Percentiles rank a stretch among this genome's conserved stretches.
phyloP scores from a whole-genome alignment of 2,113 vertebrate genomes.

The Rhipidura dahli region DNA sequence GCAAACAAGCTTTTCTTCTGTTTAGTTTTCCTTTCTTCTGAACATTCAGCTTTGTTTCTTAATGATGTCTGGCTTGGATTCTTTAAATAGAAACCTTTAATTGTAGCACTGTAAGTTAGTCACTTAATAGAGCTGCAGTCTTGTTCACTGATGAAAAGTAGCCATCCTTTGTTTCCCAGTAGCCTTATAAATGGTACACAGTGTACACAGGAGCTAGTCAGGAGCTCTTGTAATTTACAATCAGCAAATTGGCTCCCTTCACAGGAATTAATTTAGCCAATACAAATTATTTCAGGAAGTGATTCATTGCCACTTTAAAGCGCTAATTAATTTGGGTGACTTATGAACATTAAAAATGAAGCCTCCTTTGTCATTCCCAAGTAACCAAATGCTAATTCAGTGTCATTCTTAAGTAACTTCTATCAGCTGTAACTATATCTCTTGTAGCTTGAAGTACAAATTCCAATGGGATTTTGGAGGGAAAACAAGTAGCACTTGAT shows the following conservation, averaged over 20 bases:
- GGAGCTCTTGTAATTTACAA: slow-evolving; percentile 22
- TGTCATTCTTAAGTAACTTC: slow-evolving; percentile 25
- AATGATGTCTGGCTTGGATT: background rate
- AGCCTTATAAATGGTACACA: slow-evolving; percentile 31
- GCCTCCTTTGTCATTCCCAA: slow-evolving; percentile 50
- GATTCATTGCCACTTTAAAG: slow-evolving; percentile 57
- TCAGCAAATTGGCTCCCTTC: slow-evolving; percentile 53
- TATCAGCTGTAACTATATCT: background rate
- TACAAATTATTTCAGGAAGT: slow-evolving; percentile 58
- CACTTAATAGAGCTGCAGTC: slow-evolving; percentile 4
- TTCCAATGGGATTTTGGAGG: background rate
- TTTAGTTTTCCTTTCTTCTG: background rate
- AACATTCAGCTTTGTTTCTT: background rate
- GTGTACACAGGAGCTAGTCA: background rate
- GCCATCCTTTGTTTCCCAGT: slow-evolving; percentile 32
- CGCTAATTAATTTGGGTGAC: slow-evolving; percentile 43
- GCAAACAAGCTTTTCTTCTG: background rate
- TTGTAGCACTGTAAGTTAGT: background rate
- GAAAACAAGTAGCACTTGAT: background rate
- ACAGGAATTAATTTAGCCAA: slow-evolving; percentile 55
- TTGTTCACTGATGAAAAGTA: slow-evolving; percentile 39
- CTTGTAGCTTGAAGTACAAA: background rate
- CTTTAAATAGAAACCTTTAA: slow-evolving; percentile 12
- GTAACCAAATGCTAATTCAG: slow-evolving; percentile 11
- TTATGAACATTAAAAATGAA: slow-evolving; percentile 46